Conservation (phyloP, 2,113 vertebrate genomes). For the Pristiophorus japonicus region DNA sequence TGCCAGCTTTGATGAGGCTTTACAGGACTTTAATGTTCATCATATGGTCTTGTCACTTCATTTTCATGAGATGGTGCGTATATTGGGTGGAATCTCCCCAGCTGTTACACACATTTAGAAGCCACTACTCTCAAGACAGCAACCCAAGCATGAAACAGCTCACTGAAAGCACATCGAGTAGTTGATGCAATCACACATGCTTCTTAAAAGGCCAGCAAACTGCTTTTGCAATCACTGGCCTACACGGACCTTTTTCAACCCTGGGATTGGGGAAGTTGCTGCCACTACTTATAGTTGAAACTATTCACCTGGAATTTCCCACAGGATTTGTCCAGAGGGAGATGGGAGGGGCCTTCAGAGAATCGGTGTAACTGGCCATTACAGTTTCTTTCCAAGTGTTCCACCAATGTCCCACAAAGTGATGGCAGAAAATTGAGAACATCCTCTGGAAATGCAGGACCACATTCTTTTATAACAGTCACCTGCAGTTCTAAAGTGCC, state of each 20-base stretch:
- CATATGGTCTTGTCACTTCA: neutral
- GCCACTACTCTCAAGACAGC: neutral
- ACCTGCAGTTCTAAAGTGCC: neutral
- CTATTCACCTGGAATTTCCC: neutral
- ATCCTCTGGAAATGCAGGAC: neutral
- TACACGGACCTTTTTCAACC: too few species aligned
- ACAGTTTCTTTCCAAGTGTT: neutral
- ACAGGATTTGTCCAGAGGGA: neutral
- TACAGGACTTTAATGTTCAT: neutral
- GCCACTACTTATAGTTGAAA: neutral
- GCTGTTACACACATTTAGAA: neutral
- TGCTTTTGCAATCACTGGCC: neutral
- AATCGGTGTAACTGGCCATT: neutral
- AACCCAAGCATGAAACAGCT: neutral
- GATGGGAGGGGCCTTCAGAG: neutral
- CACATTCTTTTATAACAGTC: neutral
- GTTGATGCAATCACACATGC: neutral
- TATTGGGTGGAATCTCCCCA: neutral
- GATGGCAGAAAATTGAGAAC: too few species aligned
- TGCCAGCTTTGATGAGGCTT: neutral
- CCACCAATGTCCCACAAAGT: neutral
- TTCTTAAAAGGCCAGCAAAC: neutral
- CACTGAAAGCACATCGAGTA: neutral
- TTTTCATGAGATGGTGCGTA: neutral
- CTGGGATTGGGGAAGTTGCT: neutral